These are phyloP conservation scores for Liodrosophila aerea DNA, from an alignment of 2,888 invertebrate genomes.

Conservation along the genomic window DNA sequence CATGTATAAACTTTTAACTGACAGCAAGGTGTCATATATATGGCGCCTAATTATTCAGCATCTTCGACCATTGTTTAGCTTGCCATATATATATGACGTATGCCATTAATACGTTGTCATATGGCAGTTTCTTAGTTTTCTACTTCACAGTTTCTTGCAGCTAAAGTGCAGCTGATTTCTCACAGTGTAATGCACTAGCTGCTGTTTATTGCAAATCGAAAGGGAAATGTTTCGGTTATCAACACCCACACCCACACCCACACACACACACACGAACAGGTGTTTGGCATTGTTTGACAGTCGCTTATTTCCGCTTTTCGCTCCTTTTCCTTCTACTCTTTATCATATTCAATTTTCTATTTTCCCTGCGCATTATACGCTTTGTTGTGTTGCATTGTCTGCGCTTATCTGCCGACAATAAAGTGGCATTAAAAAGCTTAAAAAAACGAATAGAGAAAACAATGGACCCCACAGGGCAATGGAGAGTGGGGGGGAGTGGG, in stretches of 20 bases:
- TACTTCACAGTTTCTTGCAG: too few species aligned
- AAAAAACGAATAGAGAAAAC: conserved; percentile 34
- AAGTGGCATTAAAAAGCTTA: conserved; percentile 65
- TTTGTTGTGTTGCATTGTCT: conserved; percentile 48
- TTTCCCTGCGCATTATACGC: conserved; percentile 28
- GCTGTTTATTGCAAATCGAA: conserved; percentile 1
- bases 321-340: conserved; percentile 5
- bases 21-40: too few species aligned
- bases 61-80: too few species aligned
- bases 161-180: too few species aligned
- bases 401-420: conserved; percentile 65
- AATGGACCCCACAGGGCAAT: conserved; percentile 23
- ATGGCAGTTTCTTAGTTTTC: too few species aligned
- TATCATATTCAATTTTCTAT: conserved; percentile 22
- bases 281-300: conserved; percentile 46
- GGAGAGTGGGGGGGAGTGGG: neutral
- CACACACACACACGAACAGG: conserved; percentile 38
- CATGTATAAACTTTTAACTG: too few species aligned
- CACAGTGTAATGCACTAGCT: too few species aligned
- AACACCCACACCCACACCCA: neutral
- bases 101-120: too few species aligned
- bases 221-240: conserved; percentile 30
- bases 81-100: too few species aligned
- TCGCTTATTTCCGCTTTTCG: conserved; percentile 7
- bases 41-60: too few species aligned